A percentile compares a stretch with the other conserved stretches of the same genome.
phyloP scores from a whole-genome alignment of 2,797 vertebrate genomes.

The Anguilla megastoma region DNA sequence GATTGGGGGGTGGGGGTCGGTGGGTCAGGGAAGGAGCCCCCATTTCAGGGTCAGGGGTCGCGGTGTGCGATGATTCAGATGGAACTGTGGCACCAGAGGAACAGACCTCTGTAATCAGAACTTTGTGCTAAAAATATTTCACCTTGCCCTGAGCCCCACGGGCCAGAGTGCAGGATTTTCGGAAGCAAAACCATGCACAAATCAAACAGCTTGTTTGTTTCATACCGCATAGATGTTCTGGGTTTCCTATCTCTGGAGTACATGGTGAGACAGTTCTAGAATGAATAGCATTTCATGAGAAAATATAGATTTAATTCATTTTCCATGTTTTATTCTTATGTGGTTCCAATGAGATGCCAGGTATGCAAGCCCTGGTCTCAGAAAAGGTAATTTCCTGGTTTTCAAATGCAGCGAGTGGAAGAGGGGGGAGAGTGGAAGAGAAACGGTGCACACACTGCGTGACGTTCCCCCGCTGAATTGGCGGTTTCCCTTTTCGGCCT shows the following conservation, averaged over 20 bases:
- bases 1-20: not conserved
- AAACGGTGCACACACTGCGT: not conserved
- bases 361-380: not conserved
- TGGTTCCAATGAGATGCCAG: not conserved
- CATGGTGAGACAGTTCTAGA: not conserved
- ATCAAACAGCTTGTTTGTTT: not conserved
- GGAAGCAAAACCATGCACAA: not conserved
- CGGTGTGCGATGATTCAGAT: not conserved
- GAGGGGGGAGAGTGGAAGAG: not conserved
- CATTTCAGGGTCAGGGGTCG: not conserved
- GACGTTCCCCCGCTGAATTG: not conserved
- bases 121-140: not conserved
- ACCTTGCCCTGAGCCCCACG: not conserved
- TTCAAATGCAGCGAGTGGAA: not conserved
- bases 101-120: conserved; percentile 4
- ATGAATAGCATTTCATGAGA: not conserved
- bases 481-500: not conserved
- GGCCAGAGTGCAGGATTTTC: not conserved
- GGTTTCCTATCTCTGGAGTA: not conserved
- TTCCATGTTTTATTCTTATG: not conserved
- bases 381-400: not conserved
- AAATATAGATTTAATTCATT: not conserved
- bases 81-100: not conserved
- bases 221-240: not conserved
- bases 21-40: not conserved